Conservation (phyloP, 2,888 invertebrate genomes). For the Ypsolopha sequella region DNA sequence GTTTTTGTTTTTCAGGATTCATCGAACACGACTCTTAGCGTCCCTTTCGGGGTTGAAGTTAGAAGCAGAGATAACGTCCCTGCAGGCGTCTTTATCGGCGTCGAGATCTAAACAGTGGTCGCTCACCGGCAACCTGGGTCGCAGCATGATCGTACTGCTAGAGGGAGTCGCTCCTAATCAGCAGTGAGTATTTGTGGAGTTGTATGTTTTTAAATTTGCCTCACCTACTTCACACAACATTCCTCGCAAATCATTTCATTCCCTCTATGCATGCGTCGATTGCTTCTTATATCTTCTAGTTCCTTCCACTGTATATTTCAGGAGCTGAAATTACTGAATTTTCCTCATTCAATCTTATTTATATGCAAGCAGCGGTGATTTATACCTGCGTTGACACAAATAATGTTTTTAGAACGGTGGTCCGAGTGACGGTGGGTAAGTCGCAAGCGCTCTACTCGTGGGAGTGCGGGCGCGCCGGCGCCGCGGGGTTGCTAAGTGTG, state of each 20-base stretch:
- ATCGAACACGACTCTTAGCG: conserved; percentile 86
- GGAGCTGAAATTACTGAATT: no score
- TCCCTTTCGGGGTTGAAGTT: conserved; percentile 94
- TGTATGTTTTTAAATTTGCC: background rate
- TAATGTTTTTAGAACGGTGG: conserved; percentile 79
- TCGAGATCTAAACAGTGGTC: conserved; percentile 91
- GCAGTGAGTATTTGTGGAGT: conserved; percentile 71
- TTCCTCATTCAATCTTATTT: no score
- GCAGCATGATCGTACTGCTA: conserved; percentile 91
- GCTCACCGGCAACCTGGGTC: conserved; percentile 89
- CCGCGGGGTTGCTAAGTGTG: conserved; percentile 85
- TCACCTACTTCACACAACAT: background rate
- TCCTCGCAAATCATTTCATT: background rate
- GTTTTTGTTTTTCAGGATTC: conserved; percentile 75
- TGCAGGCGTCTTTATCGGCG: conserved; percentile 92
- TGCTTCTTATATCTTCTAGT: no score
- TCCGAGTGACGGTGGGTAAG: conserved; percentile 92
- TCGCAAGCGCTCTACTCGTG: conserved; percentile 94
- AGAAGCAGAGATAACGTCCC: conserved; percentile 92
- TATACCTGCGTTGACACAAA: background rate
- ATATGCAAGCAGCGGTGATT: background rate
- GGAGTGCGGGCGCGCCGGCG: conserved; percentile 62
- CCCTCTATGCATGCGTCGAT: no score
- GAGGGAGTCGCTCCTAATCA: conserved; percentile 93
- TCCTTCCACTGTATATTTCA: no score